phyloP scores from a whole-genome alignment of 2,113 vertebrate genomes.

The Synchiropus splendidus region DNA sequence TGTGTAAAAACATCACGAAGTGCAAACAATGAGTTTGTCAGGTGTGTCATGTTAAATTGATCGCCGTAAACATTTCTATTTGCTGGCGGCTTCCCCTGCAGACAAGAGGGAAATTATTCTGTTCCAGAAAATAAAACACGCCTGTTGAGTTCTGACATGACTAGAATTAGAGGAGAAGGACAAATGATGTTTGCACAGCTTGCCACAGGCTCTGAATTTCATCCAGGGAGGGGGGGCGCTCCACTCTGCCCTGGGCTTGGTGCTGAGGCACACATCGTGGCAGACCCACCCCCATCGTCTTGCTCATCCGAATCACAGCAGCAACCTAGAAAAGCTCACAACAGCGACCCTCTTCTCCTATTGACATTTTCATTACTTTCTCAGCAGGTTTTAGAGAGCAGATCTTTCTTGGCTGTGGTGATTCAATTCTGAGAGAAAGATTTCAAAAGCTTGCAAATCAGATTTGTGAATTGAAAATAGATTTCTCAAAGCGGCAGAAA shows the following conservation, averaged over 20 bases:
- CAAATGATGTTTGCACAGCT: constrained; percentile 62
- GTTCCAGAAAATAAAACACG: constrained; percentile 26
- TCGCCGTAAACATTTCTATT: background rate
- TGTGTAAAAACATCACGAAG: background rate
- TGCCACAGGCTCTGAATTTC: constrained; percentile 39
- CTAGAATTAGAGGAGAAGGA: constrained; percentile 41
- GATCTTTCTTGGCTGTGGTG: constrained; percentile 14
- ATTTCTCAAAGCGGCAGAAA: constrained; percentile 10
- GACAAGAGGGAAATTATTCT: constrained; percentile 21
- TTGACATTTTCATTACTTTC: constrained; percentile 51
- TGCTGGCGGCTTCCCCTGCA: background rate
- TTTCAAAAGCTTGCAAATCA: constrained; percentile 8
- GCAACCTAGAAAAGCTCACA: constrained; percentile 21
- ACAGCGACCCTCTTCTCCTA: constrained; percentile 16
- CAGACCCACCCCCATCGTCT: constrained; percentile 9
- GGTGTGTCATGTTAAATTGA: background rate
- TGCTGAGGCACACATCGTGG: constrained; percentile 36
- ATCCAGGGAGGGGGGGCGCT: constrained; percentile 32
- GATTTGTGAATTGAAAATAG: constrained; percentile 20
- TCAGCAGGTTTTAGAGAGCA: constrained; percentile 24
- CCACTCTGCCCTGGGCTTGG: constrained; percentile 37
- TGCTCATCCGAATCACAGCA: constrained; percentile 26
- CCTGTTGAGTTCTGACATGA: constrained; percentile 48
- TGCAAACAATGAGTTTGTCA: background rate
- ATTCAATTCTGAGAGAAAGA: too few species aligned